A percentile compares a stretch with the other conserved stretches of the same genome.
Conservation (phyloP, 2,797 vertebrate genomes). For the Clamator glandarius region DNA sequence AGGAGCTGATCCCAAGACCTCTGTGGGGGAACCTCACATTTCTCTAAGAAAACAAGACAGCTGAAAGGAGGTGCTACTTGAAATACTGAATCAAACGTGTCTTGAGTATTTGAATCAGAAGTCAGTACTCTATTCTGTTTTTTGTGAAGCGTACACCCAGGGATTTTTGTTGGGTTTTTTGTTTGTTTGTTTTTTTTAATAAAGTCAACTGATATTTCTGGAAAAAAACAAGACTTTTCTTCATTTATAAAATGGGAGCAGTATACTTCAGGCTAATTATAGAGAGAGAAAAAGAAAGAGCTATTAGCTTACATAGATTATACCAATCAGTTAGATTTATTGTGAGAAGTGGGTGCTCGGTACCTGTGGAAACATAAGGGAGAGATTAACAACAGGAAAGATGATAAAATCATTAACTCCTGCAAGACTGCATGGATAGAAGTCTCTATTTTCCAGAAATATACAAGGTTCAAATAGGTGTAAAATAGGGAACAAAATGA, state of each 20-base stretch:
- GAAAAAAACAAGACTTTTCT: neutral
- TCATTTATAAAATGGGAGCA: neutral
- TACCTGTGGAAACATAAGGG: neutral
- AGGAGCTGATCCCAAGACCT: rapidly evolving
- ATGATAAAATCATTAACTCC: neutral
- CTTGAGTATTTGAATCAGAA: neutral
- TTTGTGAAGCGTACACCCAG: rapidly evolving
- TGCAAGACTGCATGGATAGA: neutral
- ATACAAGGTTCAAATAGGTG: neutral
- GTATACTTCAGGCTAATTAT: neutral
- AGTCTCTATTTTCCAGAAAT: neutral
- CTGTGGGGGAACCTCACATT: neutral
- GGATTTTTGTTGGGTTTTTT: neutral
- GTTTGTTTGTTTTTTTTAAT: neutral
- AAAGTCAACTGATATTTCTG: neutral
- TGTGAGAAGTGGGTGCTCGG: neutral
- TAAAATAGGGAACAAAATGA: neutral
- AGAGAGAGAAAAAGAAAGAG: neutral
- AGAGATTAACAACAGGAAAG: neutral
- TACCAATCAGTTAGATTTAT: neutral
- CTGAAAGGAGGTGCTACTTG: neutral
- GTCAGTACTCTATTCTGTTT: neutral
- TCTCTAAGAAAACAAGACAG: too few relatives aligned
- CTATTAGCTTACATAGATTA: neutral
- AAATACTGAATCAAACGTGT: neutral